A percentile compares a stretch with the other conserved stretches of the same genome.
phyloP scores from a whole-genome alignment of 2,113 vertebrate species.

The Drymodes brunneopygia region DNA sequence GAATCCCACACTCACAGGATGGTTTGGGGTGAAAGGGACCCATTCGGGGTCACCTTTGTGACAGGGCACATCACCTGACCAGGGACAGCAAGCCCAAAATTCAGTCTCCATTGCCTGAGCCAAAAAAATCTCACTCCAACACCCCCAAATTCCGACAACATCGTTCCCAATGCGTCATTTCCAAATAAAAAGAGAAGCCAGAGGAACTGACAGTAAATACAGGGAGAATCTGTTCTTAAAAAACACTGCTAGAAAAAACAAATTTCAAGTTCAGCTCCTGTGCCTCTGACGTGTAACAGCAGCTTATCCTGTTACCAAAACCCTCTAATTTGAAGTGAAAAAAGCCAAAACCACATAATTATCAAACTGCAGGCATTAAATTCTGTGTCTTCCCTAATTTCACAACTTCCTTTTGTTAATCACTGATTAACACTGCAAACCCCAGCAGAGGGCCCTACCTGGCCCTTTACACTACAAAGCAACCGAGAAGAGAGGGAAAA shows the following conservation, averaged over 20 bases:
- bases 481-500: background rate
- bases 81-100: background rate
- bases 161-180: background rate
- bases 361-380: background rate
- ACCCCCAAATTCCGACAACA: fast-evolving
- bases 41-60: background rate
- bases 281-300: fast-evolving
- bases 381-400: background rate
- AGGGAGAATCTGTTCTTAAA: background rate
- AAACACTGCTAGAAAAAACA: background rate
- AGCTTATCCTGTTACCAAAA: background rate
- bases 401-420: background rate
- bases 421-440: background rate
- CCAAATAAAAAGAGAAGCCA: background rate
- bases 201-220: background rate
- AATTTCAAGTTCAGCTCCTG: background rate
- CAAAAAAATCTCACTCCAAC: background rate
- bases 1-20: background rate
- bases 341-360: background rate
- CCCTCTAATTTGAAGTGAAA: background rate
- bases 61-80: background rate
- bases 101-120: background rate
- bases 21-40: background rate
- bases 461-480: background rate
- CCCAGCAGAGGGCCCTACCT: background rate